Evolutionary conservation across 2,113 vertebrate genomes (phyloP).

Genomic region (Chiloscyllium plagiosum): DNA sequence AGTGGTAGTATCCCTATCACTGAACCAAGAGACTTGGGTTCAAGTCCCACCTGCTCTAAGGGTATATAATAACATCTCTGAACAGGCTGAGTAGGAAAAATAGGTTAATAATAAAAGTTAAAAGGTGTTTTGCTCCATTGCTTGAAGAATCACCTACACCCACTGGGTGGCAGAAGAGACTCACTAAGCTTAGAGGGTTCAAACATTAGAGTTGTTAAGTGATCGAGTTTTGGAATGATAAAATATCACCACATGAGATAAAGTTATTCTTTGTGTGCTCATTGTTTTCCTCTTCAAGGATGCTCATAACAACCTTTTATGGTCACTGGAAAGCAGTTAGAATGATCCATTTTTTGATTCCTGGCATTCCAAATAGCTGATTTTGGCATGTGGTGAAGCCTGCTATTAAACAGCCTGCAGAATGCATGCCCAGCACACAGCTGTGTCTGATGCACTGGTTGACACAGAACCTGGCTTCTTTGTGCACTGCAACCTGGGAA

Average conservation of each 20-base stretch:
- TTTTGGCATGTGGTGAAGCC: background rate
- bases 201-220: background rate
- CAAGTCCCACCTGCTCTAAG: too few relatives aligned
- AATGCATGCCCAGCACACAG: conserved; percentile 6
- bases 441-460: conserved; percentile 29
- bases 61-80: too few relatives aligned
- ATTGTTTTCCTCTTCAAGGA: conserved; percentile 27
- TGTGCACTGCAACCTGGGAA: conserved; percentile 2
- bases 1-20: too few relatives aligned
- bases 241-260: conserved; percentile 13
- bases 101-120: background rate
- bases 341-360: background rate
- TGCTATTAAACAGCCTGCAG: background rate
- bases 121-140: background rate
- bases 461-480: background rate
- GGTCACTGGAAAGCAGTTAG: conserved; percentile 5
- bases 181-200: background rate
- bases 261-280: background rate
- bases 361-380: conserved; percentile 22
- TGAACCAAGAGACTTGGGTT: too few relatives aligned
- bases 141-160: background rate
- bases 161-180: conserved; percentile 32
- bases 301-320: conserved; percentile 23
- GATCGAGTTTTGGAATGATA: background rate
- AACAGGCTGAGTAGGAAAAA: too few relatives aligned